Percentiles rank a stretch among this genome's conserved stretches.
Conservation (phyloP, 1,140 invertebrate genomes). For the Stegodyphus mimosarum region DNA sequence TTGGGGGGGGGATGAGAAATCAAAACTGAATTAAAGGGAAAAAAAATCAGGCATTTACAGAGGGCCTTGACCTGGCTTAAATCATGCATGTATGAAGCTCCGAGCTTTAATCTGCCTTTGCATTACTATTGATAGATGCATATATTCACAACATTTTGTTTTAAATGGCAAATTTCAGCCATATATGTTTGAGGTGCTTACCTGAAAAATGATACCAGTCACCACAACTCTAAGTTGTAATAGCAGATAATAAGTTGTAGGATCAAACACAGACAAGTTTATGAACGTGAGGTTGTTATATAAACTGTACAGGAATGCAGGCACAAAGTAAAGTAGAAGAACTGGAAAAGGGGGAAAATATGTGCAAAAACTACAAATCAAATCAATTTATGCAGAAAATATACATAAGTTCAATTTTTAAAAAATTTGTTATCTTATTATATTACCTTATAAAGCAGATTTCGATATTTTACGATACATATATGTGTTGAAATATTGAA, state of each 20-base stretch:
- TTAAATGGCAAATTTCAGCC: too few species aligned
- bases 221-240: conserved; percentile 92
- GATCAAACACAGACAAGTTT: conserved; percentile 90
- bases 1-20: too few species aligned
- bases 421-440: not conserved
- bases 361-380: conserved; percentile 1
- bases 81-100: too few species aligned
- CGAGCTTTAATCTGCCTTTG: too few species aligned
- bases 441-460: not conserved
- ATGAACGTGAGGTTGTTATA: conserved; percentile 96
- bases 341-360: conserved; percentile 71
- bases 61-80: too few species aligned
- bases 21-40: too few species aligned
- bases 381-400: not conserved
- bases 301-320: conserved; percentile 89
- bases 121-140: too few species aligned
- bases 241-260: conserved; percentile 93
- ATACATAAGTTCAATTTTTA: not conserved
- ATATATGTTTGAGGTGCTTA: conserved; percentile 67
- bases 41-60: too few species aligned
- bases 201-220: conserved; percentile 92
- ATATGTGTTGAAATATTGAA: too few species aligned
- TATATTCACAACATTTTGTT: too few species aligned
- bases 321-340: conserved; percentile 87
- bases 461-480: too few species aligned